phyloP scores from a whole-genome alignment of 2,797 vertebrate species.

The Muscicapa striata region DNA sequence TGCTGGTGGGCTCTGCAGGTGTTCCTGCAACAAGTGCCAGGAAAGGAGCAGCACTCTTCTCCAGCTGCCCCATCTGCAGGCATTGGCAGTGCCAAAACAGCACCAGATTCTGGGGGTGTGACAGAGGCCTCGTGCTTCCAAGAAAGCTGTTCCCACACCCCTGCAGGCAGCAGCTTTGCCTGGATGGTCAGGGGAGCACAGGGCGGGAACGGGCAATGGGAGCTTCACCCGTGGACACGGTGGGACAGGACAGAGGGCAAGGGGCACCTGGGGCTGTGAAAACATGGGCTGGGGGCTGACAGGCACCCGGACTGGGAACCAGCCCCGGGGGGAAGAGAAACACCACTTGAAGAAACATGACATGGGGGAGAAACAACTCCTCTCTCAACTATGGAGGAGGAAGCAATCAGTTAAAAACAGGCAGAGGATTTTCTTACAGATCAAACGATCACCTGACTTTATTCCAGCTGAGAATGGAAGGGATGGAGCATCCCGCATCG shows the following conservation, averaged over 20 bases:
- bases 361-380: background rate
- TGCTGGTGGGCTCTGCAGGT: background rate
- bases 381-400: background rate
- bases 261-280: background rate
- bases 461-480: background rate
- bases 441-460: background rate
- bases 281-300: background rate
- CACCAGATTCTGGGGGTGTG: accelerated
- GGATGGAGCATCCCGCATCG: background rate
- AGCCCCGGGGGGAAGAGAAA: background rate
- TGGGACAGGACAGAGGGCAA: background rate
- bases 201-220: background rate
- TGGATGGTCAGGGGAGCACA: accelerated
- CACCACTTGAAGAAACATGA: accelerated
- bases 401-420: background rate
- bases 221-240: background rate
- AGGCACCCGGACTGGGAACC: background rate
- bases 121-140: accelerated
- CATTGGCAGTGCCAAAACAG: background rate
- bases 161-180: accelerated
- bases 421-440: background rate
- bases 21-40: background rate
- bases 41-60: background rate
- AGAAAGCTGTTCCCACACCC: background rate
- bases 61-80: accelerated